Conservation (phyloP, 2,888 invertebrate genomes). For the Perdita meconis region DNA sequence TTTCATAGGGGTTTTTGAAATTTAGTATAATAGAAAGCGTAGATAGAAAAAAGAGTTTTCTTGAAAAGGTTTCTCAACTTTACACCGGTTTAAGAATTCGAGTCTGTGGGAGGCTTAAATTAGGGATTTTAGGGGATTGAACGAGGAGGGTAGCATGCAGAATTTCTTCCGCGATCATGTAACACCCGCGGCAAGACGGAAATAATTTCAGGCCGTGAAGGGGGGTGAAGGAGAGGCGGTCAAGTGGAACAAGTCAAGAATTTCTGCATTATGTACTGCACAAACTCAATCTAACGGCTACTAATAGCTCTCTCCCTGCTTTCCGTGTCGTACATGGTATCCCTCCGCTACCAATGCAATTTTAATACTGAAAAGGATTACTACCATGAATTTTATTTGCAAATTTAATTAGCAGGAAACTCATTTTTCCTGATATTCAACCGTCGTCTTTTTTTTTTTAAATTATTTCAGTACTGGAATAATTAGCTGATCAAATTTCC, state of each 20-base stretch:
- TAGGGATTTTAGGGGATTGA: slow-evolving; percentile 25
- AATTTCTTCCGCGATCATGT: slow-evolving; percentile 52
- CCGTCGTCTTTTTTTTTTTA: too few relatives aligned
- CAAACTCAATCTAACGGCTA: slow-evolving; percentile 36
- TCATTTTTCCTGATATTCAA: too few relatives aligned
- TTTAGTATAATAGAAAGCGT: not conserved
- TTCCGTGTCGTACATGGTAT: not conserved
- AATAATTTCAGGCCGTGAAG: slow-evolving; percentile 48
- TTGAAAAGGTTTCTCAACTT: not conserved
- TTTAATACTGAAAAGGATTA: slow-evolving; percentile 10
- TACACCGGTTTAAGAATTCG: not conserved
- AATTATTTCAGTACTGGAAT: not conserved
- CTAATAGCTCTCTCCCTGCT: slow-evolving; percentile 40
- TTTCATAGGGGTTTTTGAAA: not conserved
- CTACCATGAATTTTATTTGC: not conserved
- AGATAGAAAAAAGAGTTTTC: too few relatives aligned
- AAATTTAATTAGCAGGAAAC: not conserved
- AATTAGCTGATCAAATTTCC: too few relatives aligned
- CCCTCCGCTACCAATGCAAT: slow-evolving; percentile 2
- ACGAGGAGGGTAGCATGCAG: slow-evolving; percentile 9
- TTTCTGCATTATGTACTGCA: slow-evolving; percentile 57
- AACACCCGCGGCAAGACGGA: slow-evolving; percentile 57
- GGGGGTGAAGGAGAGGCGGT: slow-evolving; percentile 43
- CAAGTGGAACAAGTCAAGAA: slow-evolving; percentile 59
- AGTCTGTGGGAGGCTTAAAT: not conserved